Conservation (phyloP, 2,797 vertebrate species). For the Sebastes variabilis region DNA sequence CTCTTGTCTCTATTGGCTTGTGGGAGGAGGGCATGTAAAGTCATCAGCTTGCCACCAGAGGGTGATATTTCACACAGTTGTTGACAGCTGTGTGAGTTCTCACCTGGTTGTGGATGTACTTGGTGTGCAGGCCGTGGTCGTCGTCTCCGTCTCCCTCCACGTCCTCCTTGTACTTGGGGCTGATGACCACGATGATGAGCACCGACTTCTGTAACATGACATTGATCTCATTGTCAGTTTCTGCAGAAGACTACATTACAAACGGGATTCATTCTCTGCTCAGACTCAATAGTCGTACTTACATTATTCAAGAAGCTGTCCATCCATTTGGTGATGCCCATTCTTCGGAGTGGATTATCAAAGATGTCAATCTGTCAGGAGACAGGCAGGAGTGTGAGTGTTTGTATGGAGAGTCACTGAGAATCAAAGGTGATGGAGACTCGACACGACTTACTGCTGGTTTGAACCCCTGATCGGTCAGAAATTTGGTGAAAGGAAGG, state of each 20-base stretch:
- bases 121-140: constrained; percentile 95
- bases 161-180: constrained; percentile 94
- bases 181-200: constrained; percentile 97
- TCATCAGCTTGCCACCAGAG: background rate
- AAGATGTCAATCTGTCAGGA: constrained; percentile 92
- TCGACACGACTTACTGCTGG: constrained; percentile 86
- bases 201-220: constrained; percentile 87
- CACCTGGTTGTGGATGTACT: constrained; percentile 96
- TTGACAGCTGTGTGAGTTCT: constrained; percentile 27
- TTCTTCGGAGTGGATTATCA: constrained; percentile 87
- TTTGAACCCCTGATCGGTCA: constrained; percentile 90
- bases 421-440: background rate
- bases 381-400: background rate
- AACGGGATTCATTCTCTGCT: background rate
- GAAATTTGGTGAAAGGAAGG: constrained; percentile 87
- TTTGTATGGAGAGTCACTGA: background rate
- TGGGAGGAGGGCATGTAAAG: background rate
- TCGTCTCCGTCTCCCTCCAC: constrained; percentile 90
- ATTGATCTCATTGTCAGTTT: constrained; percentile 6
- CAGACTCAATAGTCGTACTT: constrained; percentile 64
- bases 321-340: constrained; percentile 96
- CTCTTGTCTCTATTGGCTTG: background rate
- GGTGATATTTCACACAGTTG: background rate
- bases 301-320: constrained; percentile 93
- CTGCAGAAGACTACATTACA: background rate